phyloP scores from a whole-genome alignment of 2,797 vertebrate species.

The Etheostoma perlongum region DNA sequence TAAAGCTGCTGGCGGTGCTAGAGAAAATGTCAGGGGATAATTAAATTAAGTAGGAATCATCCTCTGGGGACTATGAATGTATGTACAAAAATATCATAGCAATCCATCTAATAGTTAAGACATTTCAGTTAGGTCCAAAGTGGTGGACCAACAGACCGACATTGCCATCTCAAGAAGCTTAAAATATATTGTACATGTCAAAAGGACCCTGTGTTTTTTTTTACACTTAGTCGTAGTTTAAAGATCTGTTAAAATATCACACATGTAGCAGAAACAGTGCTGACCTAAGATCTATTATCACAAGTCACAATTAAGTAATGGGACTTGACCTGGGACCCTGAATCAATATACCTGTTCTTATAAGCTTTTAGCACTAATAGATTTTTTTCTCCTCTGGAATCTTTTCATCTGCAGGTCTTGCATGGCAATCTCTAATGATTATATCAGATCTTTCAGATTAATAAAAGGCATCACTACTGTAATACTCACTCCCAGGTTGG shows the following conservation, averaged over 20 bases:
- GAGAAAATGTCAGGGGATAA: background rate
- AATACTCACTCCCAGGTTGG: background rate
- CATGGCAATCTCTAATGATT: slow-evolving; percentile 24
- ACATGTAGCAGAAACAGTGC: slow-evolving; percentile 26
- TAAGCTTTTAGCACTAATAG: slow-evolving; percentile 54
- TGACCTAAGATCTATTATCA: slow-evolving; percentile 57
- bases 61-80: background rate
- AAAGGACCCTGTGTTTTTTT: background rate
- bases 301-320: slow-evolving; percentile 41
- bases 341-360: slow-evolving; percentile 61
- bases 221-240: background rate
- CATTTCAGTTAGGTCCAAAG: background rate
- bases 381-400: slow-evolving; percentile 36
- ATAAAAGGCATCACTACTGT: slow-evolving; percentile 8
- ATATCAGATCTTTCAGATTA: slow-evolving; percentile 43
- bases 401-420: slow-evolving; percentile 34
- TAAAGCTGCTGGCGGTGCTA: background rate
- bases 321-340: slow-evolving; percentile 46
- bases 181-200: background rate
- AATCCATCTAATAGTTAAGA: background rate
- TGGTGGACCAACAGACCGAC: background rate
- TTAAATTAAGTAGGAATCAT: background rate
- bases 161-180: background rate
- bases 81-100: background rate
- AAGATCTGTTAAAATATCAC: slow-evolving; percentile 23